Evolutionary conservation across 2,888 invertebrate genomes (phyloP).

Genomic region (Phengaris alcon): DNA sequence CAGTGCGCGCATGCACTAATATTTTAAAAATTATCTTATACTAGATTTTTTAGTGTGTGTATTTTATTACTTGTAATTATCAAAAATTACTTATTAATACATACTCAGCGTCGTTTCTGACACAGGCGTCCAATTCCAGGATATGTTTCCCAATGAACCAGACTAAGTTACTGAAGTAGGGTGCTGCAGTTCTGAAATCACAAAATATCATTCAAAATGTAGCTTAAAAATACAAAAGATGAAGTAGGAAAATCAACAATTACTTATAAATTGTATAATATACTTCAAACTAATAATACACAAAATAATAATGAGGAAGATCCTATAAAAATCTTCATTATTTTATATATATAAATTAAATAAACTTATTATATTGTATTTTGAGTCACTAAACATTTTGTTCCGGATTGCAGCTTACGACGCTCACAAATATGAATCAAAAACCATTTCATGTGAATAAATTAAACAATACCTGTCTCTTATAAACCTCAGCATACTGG

Average conservation of each 20-base stretch:
- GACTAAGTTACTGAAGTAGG: conserved; percentile 98
- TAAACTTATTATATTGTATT: too few relatives aligned
- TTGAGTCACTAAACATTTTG: too few relatives aligned
- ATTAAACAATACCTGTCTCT: conserved; percentile 83
- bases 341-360: too few relatives aligned
- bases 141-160: conserved; percentile 99
- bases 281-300: too few relatives aligned
- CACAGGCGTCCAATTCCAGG: conserved; percentile 95
- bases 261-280: neutral
- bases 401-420: neutral
- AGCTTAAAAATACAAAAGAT: neutral
- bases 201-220: neutral
- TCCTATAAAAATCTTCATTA: too few relatives aligned
- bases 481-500: conserved; percentile 96
- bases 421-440: too few relatives aligned
- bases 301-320: too few relatives aligned
- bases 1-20: too few relatives aligned
- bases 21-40: too few relatives aligned
- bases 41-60: too few relatives aligned
- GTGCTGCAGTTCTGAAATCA: conserved; percentile 90
- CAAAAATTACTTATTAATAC: conserved; percentile 51
- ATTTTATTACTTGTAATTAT: neutral
- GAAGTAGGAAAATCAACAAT: neutral
- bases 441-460: too few relatives aligned
- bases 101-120: conserved; percentile 97